Evolutionary conservation across 2,888 invertebrate species (phyloP).

Genomic region (Allolobophora icterica): DNA sequence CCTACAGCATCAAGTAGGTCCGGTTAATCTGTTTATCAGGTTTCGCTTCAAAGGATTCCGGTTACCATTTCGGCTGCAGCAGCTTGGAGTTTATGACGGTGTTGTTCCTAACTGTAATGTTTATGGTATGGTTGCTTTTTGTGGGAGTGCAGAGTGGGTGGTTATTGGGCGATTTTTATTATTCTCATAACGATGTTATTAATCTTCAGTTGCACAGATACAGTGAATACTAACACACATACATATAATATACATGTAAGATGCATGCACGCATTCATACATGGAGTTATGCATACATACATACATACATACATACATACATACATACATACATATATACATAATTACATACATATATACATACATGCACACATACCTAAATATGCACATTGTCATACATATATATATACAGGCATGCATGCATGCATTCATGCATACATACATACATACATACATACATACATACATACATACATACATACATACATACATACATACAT

Average conservation of each 20-base stretch:
- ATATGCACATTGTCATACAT: too few species aligned
- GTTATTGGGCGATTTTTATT: background rate
- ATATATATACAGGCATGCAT: too few species aligned
- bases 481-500: background rate
- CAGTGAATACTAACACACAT: background rate
- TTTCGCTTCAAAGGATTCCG: background rate
- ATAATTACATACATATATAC: too few species aligned
- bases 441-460: too few species aligned
- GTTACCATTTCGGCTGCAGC: background rate
- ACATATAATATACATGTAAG: too few species aligned
- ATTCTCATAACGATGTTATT: background rate
- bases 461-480: background rate
- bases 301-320: too few species aligned
- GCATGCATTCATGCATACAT: too few species aligned
- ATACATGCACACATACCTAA: too few species aligned
- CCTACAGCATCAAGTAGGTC: conserved; percentile 20
- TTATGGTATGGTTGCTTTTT: background rate
- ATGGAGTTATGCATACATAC: too few species aligned
- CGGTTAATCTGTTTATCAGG: background rate
- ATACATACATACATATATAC: too few species aligned
- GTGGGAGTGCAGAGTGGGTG: background rate
- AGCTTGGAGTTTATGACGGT: background rate
- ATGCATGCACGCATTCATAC: too few species aligned
- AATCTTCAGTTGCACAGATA: background rate
- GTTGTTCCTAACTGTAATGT: background rate